Conservation (phyloP, 2,888 invertebrate species). For the Drosophila fulvimacula region DNA sequence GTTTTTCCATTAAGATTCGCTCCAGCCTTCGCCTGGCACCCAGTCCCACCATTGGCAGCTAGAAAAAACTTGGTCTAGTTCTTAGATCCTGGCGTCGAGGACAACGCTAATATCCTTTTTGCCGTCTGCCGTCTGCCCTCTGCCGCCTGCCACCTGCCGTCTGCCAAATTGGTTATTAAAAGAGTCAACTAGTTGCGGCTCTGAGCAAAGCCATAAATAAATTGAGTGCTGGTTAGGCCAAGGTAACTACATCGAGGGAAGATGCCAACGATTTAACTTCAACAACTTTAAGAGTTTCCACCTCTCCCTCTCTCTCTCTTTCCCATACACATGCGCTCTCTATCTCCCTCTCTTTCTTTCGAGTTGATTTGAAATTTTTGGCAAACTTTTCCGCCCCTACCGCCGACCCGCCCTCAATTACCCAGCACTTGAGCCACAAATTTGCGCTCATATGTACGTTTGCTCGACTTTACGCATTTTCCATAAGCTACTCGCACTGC, state of each 20-base stretch:
- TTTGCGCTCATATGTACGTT: not conserved
- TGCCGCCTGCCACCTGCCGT: constrained; percentile 47
- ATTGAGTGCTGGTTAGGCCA: constrained; percentile 40
- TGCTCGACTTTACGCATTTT: not conserved
- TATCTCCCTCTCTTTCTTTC: not conserved
- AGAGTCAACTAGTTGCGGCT: constrained; percentile 63
- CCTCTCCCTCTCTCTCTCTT: not conserved
- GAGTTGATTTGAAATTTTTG: constrained; percentile 3
- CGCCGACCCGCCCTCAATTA: constrained; percentile 8
- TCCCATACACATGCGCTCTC: not conserved
- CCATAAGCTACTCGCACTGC: not conserved
- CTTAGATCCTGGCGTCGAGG: constrained; percentile 22
- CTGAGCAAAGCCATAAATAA: constrained; percentile 44
- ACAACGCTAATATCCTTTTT: constrained; percentile 66
- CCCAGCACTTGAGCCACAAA: constrained; percentile 9
- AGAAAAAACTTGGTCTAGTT: constrained; percentile 20
- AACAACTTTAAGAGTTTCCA: constrained; percentile 26
- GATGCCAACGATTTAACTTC: constrained; percentile 13
- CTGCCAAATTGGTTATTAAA: constrained; percentile 74
- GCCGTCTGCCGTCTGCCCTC: constrained; percentile 42
- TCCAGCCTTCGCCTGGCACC: not conserved
- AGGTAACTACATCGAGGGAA: constrained; percentile 14
- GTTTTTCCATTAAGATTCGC: constrained; percentile 53
- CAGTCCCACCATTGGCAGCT: not conserved
- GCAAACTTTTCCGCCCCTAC: not conserved